phyloP scores from a whole-genome alignment of 92 coral and sea anemone species.

The Palythoa caribaeorum region DNA sequence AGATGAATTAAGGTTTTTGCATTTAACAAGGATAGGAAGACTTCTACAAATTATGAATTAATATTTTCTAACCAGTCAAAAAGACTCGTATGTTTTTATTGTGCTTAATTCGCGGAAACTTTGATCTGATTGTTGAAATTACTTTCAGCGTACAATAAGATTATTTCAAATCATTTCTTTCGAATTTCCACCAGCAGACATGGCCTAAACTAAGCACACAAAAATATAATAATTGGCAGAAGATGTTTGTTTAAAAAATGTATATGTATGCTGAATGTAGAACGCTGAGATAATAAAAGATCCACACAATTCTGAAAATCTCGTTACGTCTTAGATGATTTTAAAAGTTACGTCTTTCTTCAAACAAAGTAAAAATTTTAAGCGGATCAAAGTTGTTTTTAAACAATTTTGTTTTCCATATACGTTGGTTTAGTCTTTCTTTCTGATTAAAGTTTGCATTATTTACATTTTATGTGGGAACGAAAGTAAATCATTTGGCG shows the following conservation, averaged over 20 bases:
- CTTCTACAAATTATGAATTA: not conserved
- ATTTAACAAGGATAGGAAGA: not conserved
- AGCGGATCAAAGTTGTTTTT: not conserved
- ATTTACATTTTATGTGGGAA: conserved; percentile 39
- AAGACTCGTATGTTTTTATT: not conserved
- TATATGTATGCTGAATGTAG: not conserved
- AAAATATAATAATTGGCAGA: conserved; percentile 8
- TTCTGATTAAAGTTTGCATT: conserved; percentile 36
- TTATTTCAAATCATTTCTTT: not conserved
- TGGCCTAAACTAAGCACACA: conserved; percentile 13
- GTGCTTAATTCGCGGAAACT: conserved; percentile 15
- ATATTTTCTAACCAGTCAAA: not conserved
- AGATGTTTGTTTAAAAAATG: conserved; percentile 3
- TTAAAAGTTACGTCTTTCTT: not conserved
- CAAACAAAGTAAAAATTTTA: not conserved
- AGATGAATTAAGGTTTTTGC: conserved; percentile 1
- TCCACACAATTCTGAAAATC: not conserved
- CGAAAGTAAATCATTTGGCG: conserved; percentile 20
- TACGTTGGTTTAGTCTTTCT: not conserved
- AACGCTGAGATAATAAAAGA: not conserved
- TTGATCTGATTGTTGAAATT: conserved; percentile 17
- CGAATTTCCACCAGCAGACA: not conserved
- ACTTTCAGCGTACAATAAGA: conserved; percentile 13
- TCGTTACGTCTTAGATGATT: not conserved
- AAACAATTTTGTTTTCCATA: not conserved